Evolutionary conservation across 2,797 vertebrate genomes (phyloP), one percentile per base, ranked within the genome.

Genomic region (Lepidocolaptes lacrymiger): DNA sequence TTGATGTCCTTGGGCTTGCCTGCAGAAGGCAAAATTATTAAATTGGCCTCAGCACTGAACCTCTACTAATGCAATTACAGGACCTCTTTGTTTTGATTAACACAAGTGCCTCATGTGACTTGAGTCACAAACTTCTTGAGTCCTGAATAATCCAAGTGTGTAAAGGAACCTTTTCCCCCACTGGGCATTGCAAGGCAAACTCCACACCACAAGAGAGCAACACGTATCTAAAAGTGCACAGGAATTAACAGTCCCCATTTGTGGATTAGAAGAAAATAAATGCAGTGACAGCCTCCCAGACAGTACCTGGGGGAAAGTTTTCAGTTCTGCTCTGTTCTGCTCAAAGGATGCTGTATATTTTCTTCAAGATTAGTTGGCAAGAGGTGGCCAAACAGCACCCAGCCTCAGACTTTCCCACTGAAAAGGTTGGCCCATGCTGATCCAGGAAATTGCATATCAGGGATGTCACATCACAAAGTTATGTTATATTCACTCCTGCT

Each of bases 71-170:
- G 81, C 39, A 81, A 88, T 79, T 78, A 66, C 43, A 93, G 67
- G 58, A 88, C 5, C 77, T 88, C 58, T 88, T 72, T 81, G 73
- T 73, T 95, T 84, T 81, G 66, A 91, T 88, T 91, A 88, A 81
- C n/a, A 66, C 12, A 27, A 88, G 51, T 2, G 44, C 11, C 82
- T 85, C 83, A 48, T 32, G 62, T 91, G 91, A 94, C 51, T 27
- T 32, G 46, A 85, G 77, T 63, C 79, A 88, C 59, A 71, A 55
- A 14, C 46, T 36, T 37, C 49, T 48, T 19, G 44, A 77, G 39
- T 78, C 46, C 27, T 78, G 39, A 49, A 68, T 68, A 89, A 91
- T 43, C 73, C 4, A 76, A 75, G 27, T 22, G 41, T 15, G 55
- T 64, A 84, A 89, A 92, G 51, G 32, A 91, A 87, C 43, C 23